These are phyloP conservation scores for Leucophora obtusa DNA, from an alignment of 2,888 invertebrate species.

Conservation along the genomic window DNA sequence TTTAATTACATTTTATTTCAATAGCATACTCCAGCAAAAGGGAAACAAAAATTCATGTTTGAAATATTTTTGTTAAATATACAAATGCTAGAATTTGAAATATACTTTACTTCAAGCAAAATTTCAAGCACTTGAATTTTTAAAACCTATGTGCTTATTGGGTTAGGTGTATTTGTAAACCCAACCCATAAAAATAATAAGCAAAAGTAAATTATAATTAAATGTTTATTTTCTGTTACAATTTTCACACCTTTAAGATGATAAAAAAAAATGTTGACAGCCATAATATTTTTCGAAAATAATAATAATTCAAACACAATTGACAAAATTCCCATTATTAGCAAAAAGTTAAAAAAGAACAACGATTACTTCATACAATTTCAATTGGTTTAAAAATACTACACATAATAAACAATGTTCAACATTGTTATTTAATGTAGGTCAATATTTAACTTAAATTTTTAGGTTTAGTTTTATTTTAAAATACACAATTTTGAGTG, in stretches of 20 bases:
- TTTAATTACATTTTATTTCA: too few species aligned
- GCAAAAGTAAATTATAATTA: background rate
- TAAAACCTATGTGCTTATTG: too few species aligned
- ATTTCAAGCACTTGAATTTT: too few species aligned
- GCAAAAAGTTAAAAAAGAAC: constrained; percentile 2
- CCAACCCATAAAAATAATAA: constrained; percentile 23
- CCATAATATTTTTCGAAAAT: constrained; percentile 11
- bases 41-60: too few species aligned
- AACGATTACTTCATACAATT: background rate
- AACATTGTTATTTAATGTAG: constrained; percentile 30
- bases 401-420: constrained; percentile 13
- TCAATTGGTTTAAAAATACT: background rate
- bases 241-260: constrained; percentile 47
- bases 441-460: constrained; percentile 38
- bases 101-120: too few species aligned
- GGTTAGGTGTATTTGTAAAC: background rate
- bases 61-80: too few species aligned
- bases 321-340: constrained; percentile 31
- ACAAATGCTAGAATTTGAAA: too few species aligned
- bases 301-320: background rate
- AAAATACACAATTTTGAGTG: background rate
- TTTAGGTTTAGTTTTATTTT: constrained; percentile 4
- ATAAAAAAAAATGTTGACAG: constrained; percentile 34
- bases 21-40: too few species aligned
- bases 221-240: background rate